A percentile compares a stretch with the other conserved stretches of the same genome.
phyloP scores from a whole-genome alignment of 2,888 invertebrate genomes.

The Pandemis cinnamomeana region DNA sequence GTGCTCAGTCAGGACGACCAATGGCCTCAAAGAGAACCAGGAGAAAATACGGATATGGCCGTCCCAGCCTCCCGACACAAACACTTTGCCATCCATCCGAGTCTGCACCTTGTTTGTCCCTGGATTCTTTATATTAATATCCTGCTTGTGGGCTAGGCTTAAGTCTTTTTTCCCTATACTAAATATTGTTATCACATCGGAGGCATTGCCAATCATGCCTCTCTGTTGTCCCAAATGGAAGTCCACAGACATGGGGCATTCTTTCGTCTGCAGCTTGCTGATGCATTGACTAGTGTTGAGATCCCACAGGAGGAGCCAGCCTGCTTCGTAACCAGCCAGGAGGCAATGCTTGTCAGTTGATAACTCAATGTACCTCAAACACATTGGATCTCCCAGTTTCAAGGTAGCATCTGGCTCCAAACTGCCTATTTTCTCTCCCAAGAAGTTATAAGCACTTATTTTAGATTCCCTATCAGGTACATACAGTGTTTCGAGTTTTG shows the following conservation, averaged over 20 bases:
- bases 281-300: constrained; percentile 84
- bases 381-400: constrained; percentile 87
- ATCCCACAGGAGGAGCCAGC: constrained; percentile 89
- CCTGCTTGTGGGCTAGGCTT: constrained; percentile 83
- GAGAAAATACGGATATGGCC: constrained; percentile 90
- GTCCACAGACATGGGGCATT: constrained; percentile 89
- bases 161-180: constrained; percentile 82
- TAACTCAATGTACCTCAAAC: constrained; percentile 82
- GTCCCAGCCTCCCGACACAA: constrained; percentile 91
- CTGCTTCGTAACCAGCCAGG: constrained; percentile 90
- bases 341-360: constrained; percentile 81
- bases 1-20: constrained; percentile 90
- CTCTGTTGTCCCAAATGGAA: constrained; percentile 87
- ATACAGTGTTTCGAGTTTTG: constrained; percentile 86
- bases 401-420: constrained; percentile 68
- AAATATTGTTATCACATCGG: constrained; percentile 86
- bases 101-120: constrained; percentile 89
- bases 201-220: constrained; percentile 88
- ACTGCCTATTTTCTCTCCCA: constrained; percentile 71
- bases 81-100: constrained; percentile 88
- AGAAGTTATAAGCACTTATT: constrained; percentile 80
- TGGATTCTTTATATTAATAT: constrained; percentile 88
- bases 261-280: constrained; percentile 83
- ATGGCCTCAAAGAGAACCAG: constrained; percentile 89
- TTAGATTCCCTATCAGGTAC: constrained; percentile 86